phyloP scores from a whole-genome alignment of 2,888 invertebrate species.

The Allophyes oxyacanthae region DNA sequence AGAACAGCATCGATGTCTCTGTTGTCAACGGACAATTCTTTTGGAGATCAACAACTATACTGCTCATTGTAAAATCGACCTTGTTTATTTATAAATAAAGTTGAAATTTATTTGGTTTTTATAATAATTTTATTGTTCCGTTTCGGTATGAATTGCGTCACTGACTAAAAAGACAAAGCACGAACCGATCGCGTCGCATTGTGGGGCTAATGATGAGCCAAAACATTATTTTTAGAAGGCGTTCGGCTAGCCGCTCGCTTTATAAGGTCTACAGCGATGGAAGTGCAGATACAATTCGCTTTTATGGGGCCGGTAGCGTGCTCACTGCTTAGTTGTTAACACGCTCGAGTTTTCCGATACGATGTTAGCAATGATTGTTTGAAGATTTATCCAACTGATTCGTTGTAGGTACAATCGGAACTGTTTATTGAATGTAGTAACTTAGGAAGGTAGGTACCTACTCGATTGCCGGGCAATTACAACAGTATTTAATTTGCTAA shows the following conservation, averaged over 20 bases:
- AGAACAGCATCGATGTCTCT: slow-evolving; percentile 87
- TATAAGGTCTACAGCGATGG: slow-evolving; percentile 74
- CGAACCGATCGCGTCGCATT: slow-evolving; percentile 80
- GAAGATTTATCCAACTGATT: slow-evolving; percentile 35
- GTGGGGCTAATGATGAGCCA: slow-evolving; percentile 84
- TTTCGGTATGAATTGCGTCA: slow-evolving; percentile 87
- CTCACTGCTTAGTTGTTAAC: slow-evolving; percentile 61
- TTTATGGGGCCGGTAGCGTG: slow-evolving; percentile 81
- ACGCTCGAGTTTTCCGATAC: slow-evolving; percentile 52
- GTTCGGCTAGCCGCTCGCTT: slow-evolving; percentile 63
- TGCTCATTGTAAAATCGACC: slow-evolving; percentile 51
- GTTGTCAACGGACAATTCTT: slow-evolving; percentile 88
- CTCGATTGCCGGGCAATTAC: slow-evolving; percentile 3
- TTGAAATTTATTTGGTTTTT: slow-evolving; percentile 53
- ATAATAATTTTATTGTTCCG: slow-evolving; percentile 78
- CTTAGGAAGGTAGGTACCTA: not conserved
- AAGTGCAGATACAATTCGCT: slow-evolving; percentile 72
- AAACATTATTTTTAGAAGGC: slow-evolving; percentile 86
- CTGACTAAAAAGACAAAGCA: slow-evolving; percentile 88
- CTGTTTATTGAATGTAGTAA: slow-evolving; percentile 23
- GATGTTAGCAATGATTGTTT: slow-evolving; percentile 53
- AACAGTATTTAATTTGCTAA: not conserved
- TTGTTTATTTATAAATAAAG: slow-evolving; percentile 51
- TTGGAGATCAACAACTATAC: slow-evolving; percentile 75
- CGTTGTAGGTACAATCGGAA: slow-evolving; percentile 33